These are phyloP conservation scores for Aphodius sticticus DNA, from an alignment of 2,888 invertebrate genomes.

Conservation along the genomic window DNA sequence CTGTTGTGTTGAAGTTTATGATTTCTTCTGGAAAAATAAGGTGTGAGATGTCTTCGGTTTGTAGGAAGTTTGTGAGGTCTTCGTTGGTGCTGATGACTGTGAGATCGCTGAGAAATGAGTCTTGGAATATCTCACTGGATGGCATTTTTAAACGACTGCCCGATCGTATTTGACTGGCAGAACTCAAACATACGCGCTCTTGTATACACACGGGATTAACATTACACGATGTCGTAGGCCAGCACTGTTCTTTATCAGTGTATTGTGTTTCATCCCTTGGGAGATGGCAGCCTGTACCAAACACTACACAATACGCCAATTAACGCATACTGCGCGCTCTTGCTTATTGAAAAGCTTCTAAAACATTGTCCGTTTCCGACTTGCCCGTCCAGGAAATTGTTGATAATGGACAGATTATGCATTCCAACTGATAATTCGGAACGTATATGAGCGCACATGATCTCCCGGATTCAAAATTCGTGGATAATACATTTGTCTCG, in stretches of 20 bases:
- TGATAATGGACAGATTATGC: slow-evolving; percentile 23
- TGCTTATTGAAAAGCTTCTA: not conserved
- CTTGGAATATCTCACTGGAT: slow-evolving; percentile 13
- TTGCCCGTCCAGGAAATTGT: slow-evolving; percentile 9
- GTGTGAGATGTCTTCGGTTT: not conserved
- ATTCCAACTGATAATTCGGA: not conserved
- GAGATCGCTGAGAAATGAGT: not conserved
- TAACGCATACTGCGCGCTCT: not conserved
- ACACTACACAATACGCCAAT: not conserved
- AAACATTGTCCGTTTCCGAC: slow-evolving; percentile 7
- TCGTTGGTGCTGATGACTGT: not conserved
- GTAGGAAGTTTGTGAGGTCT: not conserved
- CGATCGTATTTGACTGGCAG: not conserved
- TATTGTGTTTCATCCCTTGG: slow-evolving; percentile 55
- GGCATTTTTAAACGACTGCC: slow-evolving; percentile 9
- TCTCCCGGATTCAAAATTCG: not conserved
- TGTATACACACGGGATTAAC: not conserved
- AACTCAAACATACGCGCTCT: slow-evolving; percentile 7
- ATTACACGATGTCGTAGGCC: slow-evolving; percentile 54
- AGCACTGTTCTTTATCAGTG: slow-evolving; percentile 55
- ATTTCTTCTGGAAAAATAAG: slow-evolving; percentile 8
- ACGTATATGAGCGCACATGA: not conserved
- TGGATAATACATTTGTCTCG: not conserved
- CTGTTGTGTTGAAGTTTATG: slow-evolving; percentile 8
- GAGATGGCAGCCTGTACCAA: slow-evolving; percentile 36